These are phyloP conservation scores for Empidonax traillii DNA, from an alignment of 2,113 vertebrate genomes.

Conservation along the genomic window DNA sequence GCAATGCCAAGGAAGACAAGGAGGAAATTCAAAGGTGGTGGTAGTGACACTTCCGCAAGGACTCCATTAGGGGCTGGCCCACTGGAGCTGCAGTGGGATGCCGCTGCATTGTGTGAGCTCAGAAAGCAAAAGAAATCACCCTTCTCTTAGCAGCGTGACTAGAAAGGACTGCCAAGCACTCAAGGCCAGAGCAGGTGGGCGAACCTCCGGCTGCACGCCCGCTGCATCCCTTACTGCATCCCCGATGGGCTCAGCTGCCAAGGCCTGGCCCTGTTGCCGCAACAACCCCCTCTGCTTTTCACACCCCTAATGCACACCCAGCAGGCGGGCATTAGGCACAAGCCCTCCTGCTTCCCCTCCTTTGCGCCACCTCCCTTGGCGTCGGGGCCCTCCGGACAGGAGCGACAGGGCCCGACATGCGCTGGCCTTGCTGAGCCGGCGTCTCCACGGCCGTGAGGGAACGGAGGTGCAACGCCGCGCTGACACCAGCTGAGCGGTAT, in stretches of 20 bases:
- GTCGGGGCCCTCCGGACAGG: not conserved
- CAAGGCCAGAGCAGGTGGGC: fast-evolving
- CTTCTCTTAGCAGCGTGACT: fast-evolving
- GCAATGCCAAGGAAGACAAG: not conserved
- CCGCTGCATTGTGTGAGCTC: not conserved
- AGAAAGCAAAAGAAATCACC: not conserved
- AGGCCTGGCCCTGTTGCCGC: not conserved
- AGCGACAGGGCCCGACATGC: slow-evolving; percentile 10
- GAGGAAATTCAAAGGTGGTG: not conserved
- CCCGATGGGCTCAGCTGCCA: fast-evolving
- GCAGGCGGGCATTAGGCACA: not conserved
- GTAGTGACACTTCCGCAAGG: not conserved
- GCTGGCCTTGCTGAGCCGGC: not conserved
- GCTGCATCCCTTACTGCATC: not conserved
- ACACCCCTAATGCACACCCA: not conserved
- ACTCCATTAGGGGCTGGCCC: not conserved
- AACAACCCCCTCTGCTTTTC: not conserved
- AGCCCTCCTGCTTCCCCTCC: not conserved
- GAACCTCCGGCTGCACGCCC: not conserved
- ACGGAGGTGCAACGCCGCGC: slow-evolving; percentile 50
- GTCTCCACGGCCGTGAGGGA: slow-evolving; percentile 26
- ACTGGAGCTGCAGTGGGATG: not conserved
- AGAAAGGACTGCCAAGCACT: fast-evolving
- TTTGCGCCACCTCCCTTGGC: not conserved
- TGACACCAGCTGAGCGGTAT: slow-evolving; percentile 69